Evolutionary conservation across 2,113 vertebrate species (phyloP).

Genomic region (Phycodurus eques): DNA sequence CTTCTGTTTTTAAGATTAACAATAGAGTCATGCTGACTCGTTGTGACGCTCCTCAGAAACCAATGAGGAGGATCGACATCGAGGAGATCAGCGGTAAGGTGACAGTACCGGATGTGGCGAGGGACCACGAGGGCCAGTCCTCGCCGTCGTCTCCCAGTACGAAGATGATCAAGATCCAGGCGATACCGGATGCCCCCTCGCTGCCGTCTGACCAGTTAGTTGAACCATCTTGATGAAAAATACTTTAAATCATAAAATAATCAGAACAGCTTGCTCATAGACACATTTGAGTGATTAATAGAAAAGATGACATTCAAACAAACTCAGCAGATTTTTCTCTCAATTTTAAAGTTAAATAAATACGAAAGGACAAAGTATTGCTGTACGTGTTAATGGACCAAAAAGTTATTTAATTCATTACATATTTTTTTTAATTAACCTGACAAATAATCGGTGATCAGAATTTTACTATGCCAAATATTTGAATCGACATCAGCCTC

Average conservation of each 20-base stretch:
- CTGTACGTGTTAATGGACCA: no score
- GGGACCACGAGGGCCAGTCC: slow-evolving; percentile 8
- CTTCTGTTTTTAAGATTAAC: not conserved
- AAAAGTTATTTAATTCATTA: no score
- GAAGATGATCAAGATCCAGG: slow-evolving; percentile 91
- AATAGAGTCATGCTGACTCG: not conserved
- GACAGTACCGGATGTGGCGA: slow-evolving; percentile 24
- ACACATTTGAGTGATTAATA: no score
- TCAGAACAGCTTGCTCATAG: not conserved
- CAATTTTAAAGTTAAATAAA: no score
- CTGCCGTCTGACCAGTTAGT: slow-evolving; percentile 63
- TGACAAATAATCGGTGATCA: no score
- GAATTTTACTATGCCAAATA: no score
- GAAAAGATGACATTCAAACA: no score
- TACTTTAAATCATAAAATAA: not conserved
- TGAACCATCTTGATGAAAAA: not conserved
- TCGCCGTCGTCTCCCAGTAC: slow-evolving; percentile 73
- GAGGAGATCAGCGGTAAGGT: slow-evolving; percentile 80
- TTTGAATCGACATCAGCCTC: no score
- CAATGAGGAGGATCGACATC: slow-evolving; percentile 83
- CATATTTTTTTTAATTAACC: no score
- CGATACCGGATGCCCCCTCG: slow-evolving; percentile 59
- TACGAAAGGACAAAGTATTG: no score
- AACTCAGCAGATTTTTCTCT: no score
- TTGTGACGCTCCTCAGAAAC: slow-evolving; percentile 75